phyloP scores from a whole-genome alignment of 1,140 invertebrate species.

The Caenorhabditis latens region DNA sequence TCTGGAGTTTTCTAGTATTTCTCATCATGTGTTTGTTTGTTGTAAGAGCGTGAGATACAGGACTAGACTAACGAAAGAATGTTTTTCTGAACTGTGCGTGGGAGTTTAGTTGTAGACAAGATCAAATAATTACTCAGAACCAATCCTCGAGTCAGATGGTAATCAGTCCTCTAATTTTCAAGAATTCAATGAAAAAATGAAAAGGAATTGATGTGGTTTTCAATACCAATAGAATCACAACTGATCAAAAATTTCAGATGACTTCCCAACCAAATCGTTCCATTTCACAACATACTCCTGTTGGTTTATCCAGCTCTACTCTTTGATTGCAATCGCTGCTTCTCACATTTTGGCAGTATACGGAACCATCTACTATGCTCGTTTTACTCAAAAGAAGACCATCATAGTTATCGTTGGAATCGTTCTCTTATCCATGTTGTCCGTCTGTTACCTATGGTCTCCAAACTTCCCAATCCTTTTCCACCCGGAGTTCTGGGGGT shows the following conservation, averaged over 20 bases:
- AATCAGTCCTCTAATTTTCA: too few species aligned
- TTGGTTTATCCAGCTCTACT: constrained; percentile 47
- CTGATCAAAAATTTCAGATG: constrained; percentile 11
- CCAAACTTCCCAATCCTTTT: constrained; percentile 27
- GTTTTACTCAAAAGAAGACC: constrained; percentile 31
- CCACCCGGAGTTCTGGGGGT: constrained; percentile 44
- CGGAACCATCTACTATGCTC: constrained; percentile 27
- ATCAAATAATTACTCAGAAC: too few species aligned
- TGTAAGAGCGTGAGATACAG: too few species aligned
- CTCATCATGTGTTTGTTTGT: too few species aligned
- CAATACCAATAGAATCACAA: neutral
- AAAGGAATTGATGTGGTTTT: too few species aligned
- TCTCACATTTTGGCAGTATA: constrained; percentile 27
- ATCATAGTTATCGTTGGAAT: neutral
- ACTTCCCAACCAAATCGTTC: constrained; percentile 22
- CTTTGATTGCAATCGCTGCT: constrained; percentile 18
- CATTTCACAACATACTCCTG: constrained; percentile 29
- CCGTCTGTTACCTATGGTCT: constrained; percentile 20
- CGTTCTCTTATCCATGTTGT: constrained; percentile 10
- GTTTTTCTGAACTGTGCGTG: too few species aligned
- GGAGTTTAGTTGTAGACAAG: too few species aligned
- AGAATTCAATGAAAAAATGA: too few species aligned
- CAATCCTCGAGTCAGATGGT: too few species aligned
- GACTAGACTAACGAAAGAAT: too few species aligned
- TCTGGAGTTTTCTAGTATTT: too few species aligned